phyloP scores from a whole-genome alignment of 2,888 invertebrate species.

The Iphiclides podalirius region DNA sequence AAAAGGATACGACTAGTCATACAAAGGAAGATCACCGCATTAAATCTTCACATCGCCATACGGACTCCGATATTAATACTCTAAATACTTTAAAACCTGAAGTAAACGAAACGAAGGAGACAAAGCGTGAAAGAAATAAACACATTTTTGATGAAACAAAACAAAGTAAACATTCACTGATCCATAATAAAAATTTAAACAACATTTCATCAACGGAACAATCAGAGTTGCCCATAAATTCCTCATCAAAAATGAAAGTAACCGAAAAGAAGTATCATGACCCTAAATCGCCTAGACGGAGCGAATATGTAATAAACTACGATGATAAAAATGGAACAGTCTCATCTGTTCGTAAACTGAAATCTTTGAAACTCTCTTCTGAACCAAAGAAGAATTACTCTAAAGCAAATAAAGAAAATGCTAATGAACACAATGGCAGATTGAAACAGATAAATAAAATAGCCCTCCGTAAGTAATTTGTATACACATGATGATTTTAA shows the following conservation, averaged over 20 bases:
- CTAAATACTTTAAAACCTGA: slow-evolving; percentile 1
- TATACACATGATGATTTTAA: slow-evolving; percentile 52
- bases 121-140: not conserved
- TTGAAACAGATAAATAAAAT: slow-evolving; percentile 55
- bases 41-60: slow-evolving; percentile 6
- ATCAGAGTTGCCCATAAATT: slow-evolving; percentile 7
- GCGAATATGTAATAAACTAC: slow-evolving; percentile 70
- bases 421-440: slow-evolving; percentile 48
- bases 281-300: slow-evolving; percentile 45
- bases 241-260: slow-evolving; percentile 28
- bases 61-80: not conserved
- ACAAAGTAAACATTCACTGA: slow-evolving; percentile 19
- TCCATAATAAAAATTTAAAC: slow-evolving; percentile 25
- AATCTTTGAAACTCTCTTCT: slow-evolving; percentile 45
- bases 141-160: slow-evolving; percentile 23
- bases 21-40: not conserved
- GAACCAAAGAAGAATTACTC: slow-evolving; percentile 51
- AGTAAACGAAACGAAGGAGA: not conserved
- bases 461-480: slow-evolving; percentile 71
- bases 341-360: slow-evolving; percentile 66
- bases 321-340: slow-evolving; percentile 74
- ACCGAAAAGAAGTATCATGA: slow-evolving; percentile 25
- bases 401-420: slow-evolving; percentile 50
- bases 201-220: slow-evolving; percentile 9
- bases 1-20: not conserved